Evolutionary conservation across 1,140 invertebrate genomes (phyloP).

Genomic region (Halictus rubicundus): DNA sequence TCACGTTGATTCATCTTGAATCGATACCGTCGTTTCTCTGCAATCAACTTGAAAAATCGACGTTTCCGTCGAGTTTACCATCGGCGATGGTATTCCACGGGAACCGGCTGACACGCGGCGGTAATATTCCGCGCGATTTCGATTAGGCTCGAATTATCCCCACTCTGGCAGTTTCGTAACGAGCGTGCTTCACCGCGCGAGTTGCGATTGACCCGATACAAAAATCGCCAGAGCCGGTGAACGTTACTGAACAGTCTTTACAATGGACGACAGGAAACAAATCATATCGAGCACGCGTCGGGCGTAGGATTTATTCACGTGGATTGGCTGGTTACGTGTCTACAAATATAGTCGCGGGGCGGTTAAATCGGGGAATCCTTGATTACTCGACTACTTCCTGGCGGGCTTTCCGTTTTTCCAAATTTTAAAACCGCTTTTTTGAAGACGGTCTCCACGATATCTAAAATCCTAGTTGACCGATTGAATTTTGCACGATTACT

Average conservation of each 20-base stretch:
- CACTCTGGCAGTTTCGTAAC: not conserved
- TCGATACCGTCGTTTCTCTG: too few relatives aligned
- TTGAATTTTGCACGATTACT: too few relatives aligned
- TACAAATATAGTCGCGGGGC: not conserved
- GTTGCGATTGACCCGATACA: not conserved
- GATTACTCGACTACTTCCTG: not conserved
- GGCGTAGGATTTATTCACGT: too few relatives aligned
- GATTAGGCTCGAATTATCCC: not conserved
- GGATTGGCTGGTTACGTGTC: not conserved
- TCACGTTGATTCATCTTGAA: too few relatives aligned
- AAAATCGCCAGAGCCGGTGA: not conserved
- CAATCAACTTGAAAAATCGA: not conserved
- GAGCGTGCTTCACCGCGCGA: not conserved
- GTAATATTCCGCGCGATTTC: not conserved
- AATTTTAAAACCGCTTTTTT: not conserved
- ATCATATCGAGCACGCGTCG: not conserved
- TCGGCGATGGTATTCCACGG: not conserved
- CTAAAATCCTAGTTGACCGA: too few relatives aligned
- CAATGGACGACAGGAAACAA: not conserved
- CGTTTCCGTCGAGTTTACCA: not conserved
- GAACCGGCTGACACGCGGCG: not conserved
- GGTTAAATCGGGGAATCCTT: conserved; percentile 3
- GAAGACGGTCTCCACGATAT: too few relatives aligned
- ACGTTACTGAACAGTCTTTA: not conserved
- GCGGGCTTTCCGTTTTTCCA: not conserved